Percentiles rank a stretch among this genome's conserved stretches.
Conservation (phyloP, 2,797 vertebrate species). For the Sebastes kiyomatsui region DNA sequence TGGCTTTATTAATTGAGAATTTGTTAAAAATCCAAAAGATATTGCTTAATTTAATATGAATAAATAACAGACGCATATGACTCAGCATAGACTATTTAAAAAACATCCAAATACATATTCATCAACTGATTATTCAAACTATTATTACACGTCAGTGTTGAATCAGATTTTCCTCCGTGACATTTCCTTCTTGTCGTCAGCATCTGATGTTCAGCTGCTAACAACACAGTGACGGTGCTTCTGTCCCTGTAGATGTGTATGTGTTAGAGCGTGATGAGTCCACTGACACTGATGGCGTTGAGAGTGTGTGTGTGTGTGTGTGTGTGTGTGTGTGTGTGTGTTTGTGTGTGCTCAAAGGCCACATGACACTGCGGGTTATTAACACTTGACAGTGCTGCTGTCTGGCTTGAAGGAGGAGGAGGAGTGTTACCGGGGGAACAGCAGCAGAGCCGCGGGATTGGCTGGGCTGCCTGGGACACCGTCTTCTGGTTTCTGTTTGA, state of each 20-base stretch:
- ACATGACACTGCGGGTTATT: conserved; percentile 77
- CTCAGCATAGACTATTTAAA: background rate
- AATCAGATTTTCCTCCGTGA: background rate
- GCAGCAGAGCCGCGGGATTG: conserved; percentile 49
- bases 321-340: too few species aligned
- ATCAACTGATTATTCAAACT: background rate
- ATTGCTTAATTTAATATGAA: background rate
- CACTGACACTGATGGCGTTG: conserved; percentile 45
- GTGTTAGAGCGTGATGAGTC: conserved; percentile 48
- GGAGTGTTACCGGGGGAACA: conserved; percentile 77
- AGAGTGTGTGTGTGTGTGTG: background rate
- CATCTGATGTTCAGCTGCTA: conserved; percentile 4
- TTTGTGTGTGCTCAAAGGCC: conserved; percentile 45
- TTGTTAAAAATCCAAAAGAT: background rate
- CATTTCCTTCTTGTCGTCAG: background rate
- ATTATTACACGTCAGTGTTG: background rate
- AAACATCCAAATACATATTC: background rate
- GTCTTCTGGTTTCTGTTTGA: conserved; percentile 56
- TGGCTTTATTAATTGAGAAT: background rate
- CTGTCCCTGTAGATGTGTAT: conserved; percentile 44
- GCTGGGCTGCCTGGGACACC: conserved; percentile 38
- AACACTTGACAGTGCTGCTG: conserved; percentile 77
- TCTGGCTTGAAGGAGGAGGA: conserved; percentile 67
- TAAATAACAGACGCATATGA: background rate
- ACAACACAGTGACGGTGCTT: background rate